phyloP scores from a whole-genome alignment of 2,113 vertebrate genomes.

The Geococcyx californianus region DNA sequence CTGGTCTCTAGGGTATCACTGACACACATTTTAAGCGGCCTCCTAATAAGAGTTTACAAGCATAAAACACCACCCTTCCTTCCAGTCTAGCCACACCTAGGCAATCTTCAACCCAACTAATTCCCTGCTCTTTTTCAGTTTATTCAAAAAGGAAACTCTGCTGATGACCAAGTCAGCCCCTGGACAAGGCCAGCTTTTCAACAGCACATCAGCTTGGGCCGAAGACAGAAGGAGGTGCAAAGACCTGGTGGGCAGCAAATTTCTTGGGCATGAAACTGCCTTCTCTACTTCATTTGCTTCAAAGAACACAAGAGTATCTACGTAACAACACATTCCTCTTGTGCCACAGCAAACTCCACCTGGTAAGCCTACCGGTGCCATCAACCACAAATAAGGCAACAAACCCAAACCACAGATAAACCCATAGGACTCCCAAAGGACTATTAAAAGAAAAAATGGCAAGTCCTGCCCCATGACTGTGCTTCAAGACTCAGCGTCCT shows the following conservation, averaged over 20 bases:
- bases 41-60: not conserved
- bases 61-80: not conserved
- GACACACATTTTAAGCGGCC: slow-evolving; percentile 4
- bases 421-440: not conserved
- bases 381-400: fast-evolving
- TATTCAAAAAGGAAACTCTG: not conserved
- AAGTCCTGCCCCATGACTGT: not conserved
- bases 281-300: not conserved
- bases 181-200: not conserved
- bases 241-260: not conserved
- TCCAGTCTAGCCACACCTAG: not conserved
- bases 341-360: not conserved
- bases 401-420: not conserved
- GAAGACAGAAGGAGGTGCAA: not conserved
- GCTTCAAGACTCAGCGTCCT: not conserved
- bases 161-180: not conserved
- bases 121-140: not conserved
- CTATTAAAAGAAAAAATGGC: fast-evolving
- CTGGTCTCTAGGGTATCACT: not conserved
- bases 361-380: fast-evolving
- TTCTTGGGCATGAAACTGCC: not conserved
- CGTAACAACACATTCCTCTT: too few relatives aligned
- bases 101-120: not conserved
- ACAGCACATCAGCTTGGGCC: not conserved
- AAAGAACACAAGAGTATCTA: too few relatives aligned